Evolutionary conservation across 1,140 invertebrate species (phyloP).

Genomic region (Meloidogyne hapla): DNA sequence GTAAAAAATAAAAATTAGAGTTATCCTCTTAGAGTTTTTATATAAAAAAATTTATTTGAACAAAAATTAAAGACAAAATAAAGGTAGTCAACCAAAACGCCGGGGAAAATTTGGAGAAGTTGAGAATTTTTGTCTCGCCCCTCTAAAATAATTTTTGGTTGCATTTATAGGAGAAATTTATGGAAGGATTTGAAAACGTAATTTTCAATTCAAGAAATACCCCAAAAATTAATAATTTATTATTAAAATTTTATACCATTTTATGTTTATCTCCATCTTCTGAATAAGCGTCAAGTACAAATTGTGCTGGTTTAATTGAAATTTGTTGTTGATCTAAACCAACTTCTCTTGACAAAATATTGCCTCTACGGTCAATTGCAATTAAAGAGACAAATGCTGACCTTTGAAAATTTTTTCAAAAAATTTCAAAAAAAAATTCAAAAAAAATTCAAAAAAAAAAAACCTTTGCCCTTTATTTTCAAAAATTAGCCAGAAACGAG

Average conservation of each 20-base stretch:
- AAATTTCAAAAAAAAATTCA: not conserved
- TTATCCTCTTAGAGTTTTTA: too few species aligned
- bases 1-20: too few species aligned
- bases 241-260: not conserved
- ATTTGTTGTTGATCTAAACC: constrained; percentile 15
- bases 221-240: too few species aligned
- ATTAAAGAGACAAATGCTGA: constrained; percentile 12
- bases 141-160: too few species aligned
- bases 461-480: constrained; percentile 28
- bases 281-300: constrained; percentile 7
- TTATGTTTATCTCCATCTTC: not conserved
- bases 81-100: too few species aligned
- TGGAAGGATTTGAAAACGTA: too few species aligned
- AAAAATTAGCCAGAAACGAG: constrained; percentile 21
- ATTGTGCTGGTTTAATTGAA: constrained; percentile 13
- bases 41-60: too few species aligned
- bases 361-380: constrained; percentile 15
- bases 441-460: constrained; percentile 1
- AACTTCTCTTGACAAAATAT: constrained; percentile 2
- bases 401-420: too few species aligned
- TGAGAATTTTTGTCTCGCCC: too few species aligned
- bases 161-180: too few species aligned
- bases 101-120: too few species aligned
- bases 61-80: too few species aligned
- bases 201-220: not conserved